Percentiles rank a stretch among this genome's conserved stretches.
Conservation (phyloP, 2,797 vertebrate species). For the Neoniphon sammara region DNA sequence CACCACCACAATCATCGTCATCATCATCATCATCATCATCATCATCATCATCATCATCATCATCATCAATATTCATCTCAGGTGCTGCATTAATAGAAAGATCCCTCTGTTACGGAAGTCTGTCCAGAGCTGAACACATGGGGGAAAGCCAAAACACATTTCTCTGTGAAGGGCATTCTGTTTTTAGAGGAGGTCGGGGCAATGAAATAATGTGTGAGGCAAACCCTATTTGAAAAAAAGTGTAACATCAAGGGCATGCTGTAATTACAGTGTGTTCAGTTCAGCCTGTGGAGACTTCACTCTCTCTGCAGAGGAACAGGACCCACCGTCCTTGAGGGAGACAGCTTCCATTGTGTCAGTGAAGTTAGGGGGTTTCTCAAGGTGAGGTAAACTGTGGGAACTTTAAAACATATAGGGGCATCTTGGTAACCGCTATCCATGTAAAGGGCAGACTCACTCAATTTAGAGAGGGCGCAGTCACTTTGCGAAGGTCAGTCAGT, state of each 20-base stretch:
- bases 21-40: neutral
- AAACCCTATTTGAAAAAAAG: constrained; percentile 47
- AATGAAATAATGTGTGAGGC: constrained; percentile 52
- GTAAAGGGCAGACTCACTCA: constrained; percentile 60
- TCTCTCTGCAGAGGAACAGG: constrained; percentile 34
- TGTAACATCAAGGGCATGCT: constrained; percentile 64
- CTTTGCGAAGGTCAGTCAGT: constrained; percentile 71
- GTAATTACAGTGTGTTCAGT: constrained; percentile 66
- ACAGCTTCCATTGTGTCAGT: constrained; percentile 32
- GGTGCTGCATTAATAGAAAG: constrained; percentile 8
- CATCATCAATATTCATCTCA: constrained; percentile 10
- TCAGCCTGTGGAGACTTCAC: constrained; percentile 52
- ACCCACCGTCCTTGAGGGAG: constrained; percentile 54
- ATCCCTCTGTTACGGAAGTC: neutral
- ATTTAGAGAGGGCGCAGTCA: constrained; percentile 57
- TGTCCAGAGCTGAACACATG: constrained; percentile 11
- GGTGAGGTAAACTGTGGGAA: constrained; percentile 45
- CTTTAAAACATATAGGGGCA: constrained; percentile 32
- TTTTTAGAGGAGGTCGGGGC: constrained; percentile 28
- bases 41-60: constrained; percentile 1
- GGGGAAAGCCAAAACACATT: constrained; percentile 25
- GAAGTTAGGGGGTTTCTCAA: constrained; percentile 46
- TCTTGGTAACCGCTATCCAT: constrained; percentile 26
- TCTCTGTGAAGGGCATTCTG: constrained; percentile 43
- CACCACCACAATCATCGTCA: neutral